These are phyloP conservation scores for Erithacus rubecula DNA, from an alignment of 2,797 vertebrate species.

Conservation along the genomic window DNA sequence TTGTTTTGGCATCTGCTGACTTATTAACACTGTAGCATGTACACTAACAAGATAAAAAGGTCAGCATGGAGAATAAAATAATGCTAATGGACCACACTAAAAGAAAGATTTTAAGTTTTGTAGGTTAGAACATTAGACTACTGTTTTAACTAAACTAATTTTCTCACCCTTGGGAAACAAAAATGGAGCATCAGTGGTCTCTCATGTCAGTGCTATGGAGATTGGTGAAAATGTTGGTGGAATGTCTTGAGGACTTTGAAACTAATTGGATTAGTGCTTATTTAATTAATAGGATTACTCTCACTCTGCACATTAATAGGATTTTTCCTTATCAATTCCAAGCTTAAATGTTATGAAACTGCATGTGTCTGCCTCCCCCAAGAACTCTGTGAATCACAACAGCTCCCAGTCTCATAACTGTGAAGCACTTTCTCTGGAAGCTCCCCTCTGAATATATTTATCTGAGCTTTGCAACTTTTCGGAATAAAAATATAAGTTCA, in stretches of 20 bases:
- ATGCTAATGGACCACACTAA: not conserved
- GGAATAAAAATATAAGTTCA: not conserved
- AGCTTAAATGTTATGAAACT: not conserved
- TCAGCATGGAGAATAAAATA: not conserved
- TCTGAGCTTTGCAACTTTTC: not conserved
- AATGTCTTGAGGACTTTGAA: constrained; percentile 24
- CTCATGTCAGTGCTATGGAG: not conserved
- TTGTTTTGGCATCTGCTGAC: not conserved
- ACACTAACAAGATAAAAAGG: not conserved
- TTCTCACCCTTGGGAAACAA: not conserved
- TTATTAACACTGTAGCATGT: no score
- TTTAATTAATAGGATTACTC: constrained; percentile 57
- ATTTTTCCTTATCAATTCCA: constrained; percentile 48
- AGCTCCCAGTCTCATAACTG: not conserved
- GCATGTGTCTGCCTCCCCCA: not conserved
- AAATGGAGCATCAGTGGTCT: not conserved
- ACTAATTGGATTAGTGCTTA: constrained; percentile 53
- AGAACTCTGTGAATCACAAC: not conserved
- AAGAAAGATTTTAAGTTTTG: not conserved
- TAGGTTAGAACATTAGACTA: not conserved
- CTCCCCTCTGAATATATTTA: not conserved
- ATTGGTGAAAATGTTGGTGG: not conserved
- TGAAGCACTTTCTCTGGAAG: not conserved
- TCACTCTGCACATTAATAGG: constrained; percentile 28
- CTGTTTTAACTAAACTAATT: not conserved